Conservation (phyloP, 2,888 invertebrate genomes). For the Ornithoptera alexandrae region DNA sequence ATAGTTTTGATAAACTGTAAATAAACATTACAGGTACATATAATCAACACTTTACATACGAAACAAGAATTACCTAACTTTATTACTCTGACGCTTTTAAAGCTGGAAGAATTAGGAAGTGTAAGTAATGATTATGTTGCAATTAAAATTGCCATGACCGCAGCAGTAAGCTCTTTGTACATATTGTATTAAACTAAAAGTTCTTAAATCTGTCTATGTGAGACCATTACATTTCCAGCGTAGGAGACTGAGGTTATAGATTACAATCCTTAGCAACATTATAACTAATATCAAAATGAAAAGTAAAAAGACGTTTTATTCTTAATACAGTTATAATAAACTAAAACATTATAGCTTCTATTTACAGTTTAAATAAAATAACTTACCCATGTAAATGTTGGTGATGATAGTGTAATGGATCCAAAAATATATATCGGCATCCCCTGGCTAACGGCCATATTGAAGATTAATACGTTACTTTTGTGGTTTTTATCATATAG, state of each 20-base stretch:
- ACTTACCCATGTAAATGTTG: conserved; percentile 69
- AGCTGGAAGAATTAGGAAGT: not conserved
- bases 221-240: too few species aligned
- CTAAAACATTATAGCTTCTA: not conserved
- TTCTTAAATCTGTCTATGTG: not conserved
- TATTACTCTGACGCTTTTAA: not conserved
- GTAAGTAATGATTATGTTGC: not conserved
- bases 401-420: conserved; percentile 58
- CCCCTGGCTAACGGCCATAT: conserved; percentile 58
- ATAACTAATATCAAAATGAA: too few species aligned
- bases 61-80: not conserved
- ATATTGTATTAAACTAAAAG: not conserved
- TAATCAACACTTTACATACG: not conserved
- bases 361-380: not conserved
- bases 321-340: not conserved
- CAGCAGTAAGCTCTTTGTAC: not conserved
- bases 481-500: conserved; percentile 55
- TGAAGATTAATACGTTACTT: conserved; percentile 56
- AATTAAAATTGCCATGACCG: not conserved
- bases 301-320: too few species aligned
- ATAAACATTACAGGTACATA: not conserved
- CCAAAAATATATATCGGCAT: conserved; percentile 74
- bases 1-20: conserved; percentile 69
- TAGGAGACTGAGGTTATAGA: too few species aligned
- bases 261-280: too few species aligned